Evolutionary conservation across 2,113 vertebrate genomes (phyloP), one percentile per base, ranked within the genome.

Genomic region (human (Homo sapiens)): DNA sequence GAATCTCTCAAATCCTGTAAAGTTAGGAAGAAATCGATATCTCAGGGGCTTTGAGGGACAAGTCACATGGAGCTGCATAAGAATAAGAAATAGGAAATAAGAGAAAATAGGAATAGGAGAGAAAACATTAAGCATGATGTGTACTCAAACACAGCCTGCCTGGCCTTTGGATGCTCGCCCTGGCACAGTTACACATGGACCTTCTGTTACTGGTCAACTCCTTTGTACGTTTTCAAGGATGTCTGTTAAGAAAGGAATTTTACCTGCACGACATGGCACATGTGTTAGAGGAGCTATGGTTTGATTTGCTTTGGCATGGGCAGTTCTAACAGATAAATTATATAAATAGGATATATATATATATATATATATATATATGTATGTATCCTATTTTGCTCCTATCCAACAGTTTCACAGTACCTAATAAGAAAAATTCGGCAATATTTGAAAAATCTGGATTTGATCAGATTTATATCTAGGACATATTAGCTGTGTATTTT

Each of bases 261-360:
- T 81, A 59, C 6, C 30, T 8, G 10, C 5, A 64, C 64, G 14
- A 85, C 17, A 25, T 18, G 18, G 10, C 2, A 30, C 1, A 40
- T 1, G 0, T 16, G 92, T 2, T 18, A 59, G 11, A 7, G 22
- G 11, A 59, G 3, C 2, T 14, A 55, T 0, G 1, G 20, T 8
- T 43, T 83, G 18, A 17, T 78, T 75, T 84, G 8, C 22, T 93
- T 78, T 84, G 5, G 12, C 23, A 27, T 35, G 40, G 48, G 81
- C 2, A 52, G 13, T 17, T n/a, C 30, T 82, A 57, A 43, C 61
- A 6, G 61, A 64, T 30, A 30, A 64, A 30, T 64, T 27, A 52
- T 52, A 5, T 52, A 6, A 2, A 6, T 52, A 52, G 5, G 8
- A 52, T 52, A 52, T 52, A 52, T 52, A 5, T 52, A 6, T 0